phyloP scores from a whole-genome alignment of 2,888 invertebrate genomes.

The Falcaria lacertinaria region DNA sequence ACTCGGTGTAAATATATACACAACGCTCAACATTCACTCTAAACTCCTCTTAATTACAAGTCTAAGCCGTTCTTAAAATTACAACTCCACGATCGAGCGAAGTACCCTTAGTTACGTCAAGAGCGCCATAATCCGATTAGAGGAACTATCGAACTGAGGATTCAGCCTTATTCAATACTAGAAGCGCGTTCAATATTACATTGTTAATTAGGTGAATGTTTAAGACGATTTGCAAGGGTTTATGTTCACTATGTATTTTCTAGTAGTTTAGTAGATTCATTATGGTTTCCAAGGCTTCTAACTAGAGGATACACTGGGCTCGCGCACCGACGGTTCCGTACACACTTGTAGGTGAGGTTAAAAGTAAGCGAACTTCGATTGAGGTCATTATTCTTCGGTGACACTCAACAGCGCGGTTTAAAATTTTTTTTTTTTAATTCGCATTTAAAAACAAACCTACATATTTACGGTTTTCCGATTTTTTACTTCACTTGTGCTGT shows the following conservation, averaged over 20 bases:
- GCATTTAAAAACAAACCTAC: no score
- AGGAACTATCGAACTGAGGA: slow-evolving; percentile 9
- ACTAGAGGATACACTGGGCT: no score
- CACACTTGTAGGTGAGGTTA: no score
- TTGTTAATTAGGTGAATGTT: not conserved
- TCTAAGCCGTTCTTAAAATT: slow-evolving; percentile 1
- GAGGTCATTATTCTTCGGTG: no score
- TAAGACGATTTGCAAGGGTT: not conserved
- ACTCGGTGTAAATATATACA: not conserved
- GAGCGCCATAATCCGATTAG: slow-evolving; percentile 11
- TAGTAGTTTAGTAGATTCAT: no score
- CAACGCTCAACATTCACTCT: not conserved
- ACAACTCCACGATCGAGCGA: not conserved
- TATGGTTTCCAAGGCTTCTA: no score
- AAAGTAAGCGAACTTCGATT: no score
- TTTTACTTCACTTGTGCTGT: no score
- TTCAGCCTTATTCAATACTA: slow-evolving; percentile 1
- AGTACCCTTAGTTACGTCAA: slow-evolving; percentile 4
- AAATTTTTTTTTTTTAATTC: no score
- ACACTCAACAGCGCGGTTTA: no score
- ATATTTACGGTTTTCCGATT: no score
- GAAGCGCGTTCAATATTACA: slow-evolving; percentile 12
- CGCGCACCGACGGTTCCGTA: no score
- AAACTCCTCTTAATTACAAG: not conserved
- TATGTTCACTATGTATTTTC: not conserved